Percentiles rank a stretch among this genome's conserved stretches.
Evolutionary conservation across 2,888 invertebrate species (phyloP).

Genomic region (Bimastos eiseni): DNA sequence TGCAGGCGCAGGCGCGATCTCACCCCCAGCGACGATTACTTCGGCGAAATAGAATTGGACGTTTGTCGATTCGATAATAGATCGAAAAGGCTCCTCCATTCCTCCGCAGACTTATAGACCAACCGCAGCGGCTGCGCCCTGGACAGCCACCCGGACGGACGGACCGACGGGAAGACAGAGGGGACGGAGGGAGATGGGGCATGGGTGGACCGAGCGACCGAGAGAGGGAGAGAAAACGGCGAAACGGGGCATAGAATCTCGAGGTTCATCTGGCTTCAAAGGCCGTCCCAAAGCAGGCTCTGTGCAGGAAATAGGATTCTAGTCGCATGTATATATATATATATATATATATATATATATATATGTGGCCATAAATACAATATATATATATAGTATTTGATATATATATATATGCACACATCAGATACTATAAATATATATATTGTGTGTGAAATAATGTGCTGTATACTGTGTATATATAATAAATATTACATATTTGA

Average conservation of each 20-base stretch:
- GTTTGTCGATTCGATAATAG: constrained; percentile 13
- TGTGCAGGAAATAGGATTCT: not conserved
- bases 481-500: not conserved
- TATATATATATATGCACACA: not conserved
- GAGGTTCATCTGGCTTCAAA: not conserved
- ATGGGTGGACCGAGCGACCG: not conserved
- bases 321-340: not conserved
- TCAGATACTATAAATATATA: not conserved
- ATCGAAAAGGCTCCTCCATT: not conserved
- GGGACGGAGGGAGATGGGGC: not conserved
- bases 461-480: no score
- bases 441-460: not conserved
- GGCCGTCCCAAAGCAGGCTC: not conserved
- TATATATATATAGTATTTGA: constrained; percentile 15
- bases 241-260: not conserved
- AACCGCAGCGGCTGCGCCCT: not conserved
- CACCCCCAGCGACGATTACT: not conserved
- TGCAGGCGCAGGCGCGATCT: not conserved
- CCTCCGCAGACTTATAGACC: not conserved
- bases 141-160: not conserved
- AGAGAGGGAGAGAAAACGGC: not conserved
- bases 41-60: not conserved
- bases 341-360: not conserved
- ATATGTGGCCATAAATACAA: not conserved
- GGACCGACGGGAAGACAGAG: not conserved